Conservation (phyloP, 2,797 vertebrate species). For the Paratrypauchen microcephalus region DNA sequence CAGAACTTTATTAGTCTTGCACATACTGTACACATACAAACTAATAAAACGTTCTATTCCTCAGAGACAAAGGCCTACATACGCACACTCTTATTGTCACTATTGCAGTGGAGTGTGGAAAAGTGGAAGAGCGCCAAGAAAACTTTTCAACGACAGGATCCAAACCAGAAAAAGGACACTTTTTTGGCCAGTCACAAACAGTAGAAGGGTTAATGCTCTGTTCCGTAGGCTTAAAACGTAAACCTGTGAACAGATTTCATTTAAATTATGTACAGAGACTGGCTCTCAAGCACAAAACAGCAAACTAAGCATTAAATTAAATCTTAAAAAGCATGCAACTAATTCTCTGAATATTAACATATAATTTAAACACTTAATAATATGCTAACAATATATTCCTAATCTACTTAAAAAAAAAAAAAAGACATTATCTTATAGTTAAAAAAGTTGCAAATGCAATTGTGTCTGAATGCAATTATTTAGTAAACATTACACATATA, state of each 20-base stretch:
- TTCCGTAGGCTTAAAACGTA: not conserved
- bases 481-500: slow-evolving; percentile 43
- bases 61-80: slow-evolving; percentile 45
- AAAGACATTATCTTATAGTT: slow-evolving; percentile 27
- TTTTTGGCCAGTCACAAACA: slow-evolving; percentile 45
- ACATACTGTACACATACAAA: slow-evolving; percentile 72
- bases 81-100: slow-evolving; percentile 38
- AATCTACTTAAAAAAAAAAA: slow-evolving; percentile 47
- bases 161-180: slow-evolving; percentile 66
- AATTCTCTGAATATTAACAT: slow-evolving; percentile 31
- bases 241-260: slow-evolving; percentile 19
- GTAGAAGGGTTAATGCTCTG: slow-evolving; percentile 62
- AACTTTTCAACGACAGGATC: slow-evolving; percentile 52
- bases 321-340: slow-evolving; percentile 43
- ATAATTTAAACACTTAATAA: slow-evolving; percentile 10
- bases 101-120: slow-evolving; percentile 14
- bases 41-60: slow-evolving; percentile 40
- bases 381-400: slow-evolving; percentile 33
- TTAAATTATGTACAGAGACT: slow-evolving; percentile 43
- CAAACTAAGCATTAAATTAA: slow-evolving; percentile 25
- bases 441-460: slow-evolving; percentile 20
- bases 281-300: slow-evolving; percentile 51
- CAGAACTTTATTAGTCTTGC: slow-evolving; percentile 60
- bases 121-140: slow-evolving; percentile 8
- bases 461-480: slow-evolving; percentile 49